Percentiles rank a stretch among this genome's conserved stretches.
Evolutionary conservation across 2,888 invertebrate genomes (phyloP).

Genomic region (Ornithoptera alexandrae): DNA sequence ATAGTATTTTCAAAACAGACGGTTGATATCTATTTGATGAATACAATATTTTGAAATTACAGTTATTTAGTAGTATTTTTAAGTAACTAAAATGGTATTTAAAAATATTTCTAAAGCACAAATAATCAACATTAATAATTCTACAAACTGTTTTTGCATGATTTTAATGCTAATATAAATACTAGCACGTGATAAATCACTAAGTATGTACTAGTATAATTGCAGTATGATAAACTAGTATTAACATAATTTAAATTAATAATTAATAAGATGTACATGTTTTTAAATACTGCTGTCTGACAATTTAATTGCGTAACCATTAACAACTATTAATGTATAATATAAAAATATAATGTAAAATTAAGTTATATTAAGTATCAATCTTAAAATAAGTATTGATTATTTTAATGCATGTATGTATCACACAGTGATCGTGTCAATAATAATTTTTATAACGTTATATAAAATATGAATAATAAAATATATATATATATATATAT

Average conservation of each 20-base stretch:
- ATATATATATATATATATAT: too few species aligned
- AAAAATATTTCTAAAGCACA: not conserved
- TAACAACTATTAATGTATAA: not conserved
- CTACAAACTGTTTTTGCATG: not conserved
- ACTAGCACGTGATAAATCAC: not conserved
- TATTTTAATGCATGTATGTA: too few species aligned
- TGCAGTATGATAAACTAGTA: too few species aligned
- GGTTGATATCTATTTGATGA: too few species aligned
- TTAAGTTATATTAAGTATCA: not conserved
- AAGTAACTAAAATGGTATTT: too few species aligned
- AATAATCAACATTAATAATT: not conserved
- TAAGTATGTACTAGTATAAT: not conserved
- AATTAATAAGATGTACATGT: not conserved
- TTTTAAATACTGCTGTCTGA: not conserved
- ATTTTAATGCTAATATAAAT: too few species aligned
- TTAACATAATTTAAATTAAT: not conserved
- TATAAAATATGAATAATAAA: too few species aligned
- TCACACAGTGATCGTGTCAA: too few species aligned
- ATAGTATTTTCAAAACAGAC: too few species aligned
- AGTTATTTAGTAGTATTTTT: too few species aligned
- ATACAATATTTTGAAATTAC: too few species aligned
- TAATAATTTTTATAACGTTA: too few species aligned
- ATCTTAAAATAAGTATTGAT: not conserved
- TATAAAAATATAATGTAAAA: not conserved
- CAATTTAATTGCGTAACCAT: not conserved